Conservation (phyloP, 2,888 invertebrate species). For the Cynaeus angustus region DNA sequence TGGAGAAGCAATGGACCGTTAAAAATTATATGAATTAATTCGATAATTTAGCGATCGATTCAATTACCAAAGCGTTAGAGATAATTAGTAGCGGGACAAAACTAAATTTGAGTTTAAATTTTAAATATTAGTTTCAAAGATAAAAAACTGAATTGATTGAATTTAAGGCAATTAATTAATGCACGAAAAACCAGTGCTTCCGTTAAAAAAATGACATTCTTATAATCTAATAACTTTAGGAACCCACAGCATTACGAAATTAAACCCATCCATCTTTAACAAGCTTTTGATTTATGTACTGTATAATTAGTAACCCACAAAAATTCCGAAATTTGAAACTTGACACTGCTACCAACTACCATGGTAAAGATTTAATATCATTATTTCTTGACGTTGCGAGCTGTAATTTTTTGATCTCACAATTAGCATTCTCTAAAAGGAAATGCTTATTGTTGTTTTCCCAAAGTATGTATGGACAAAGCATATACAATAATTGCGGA, state of each 20-base stretch:
- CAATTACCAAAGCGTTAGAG: not conserved
- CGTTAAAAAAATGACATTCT: too few relatives aligned
- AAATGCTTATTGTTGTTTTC: constrained; percentile 14
- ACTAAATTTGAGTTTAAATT: too few relatives aligned
- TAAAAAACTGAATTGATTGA: too few relatives aligned
- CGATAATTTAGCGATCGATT: not conserved
- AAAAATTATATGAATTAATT: not conserved
- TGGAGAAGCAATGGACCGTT: constrained; percentile 1
- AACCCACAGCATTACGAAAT: not conserved
- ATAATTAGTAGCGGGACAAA: too few relatives aligned
- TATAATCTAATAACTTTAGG: too few relatives aligned
- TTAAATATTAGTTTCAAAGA: too few relatives aligned
- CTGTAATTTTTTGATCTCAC: constrained; percentile 12
- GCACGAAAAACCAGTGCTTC: too few relatives aligned
- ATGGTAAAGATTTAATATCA: not conserved
- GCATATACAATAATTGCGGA: constrained; percentile 21
- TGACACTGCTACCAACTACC: constrained; percentile 16
- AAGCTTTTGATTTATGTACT: constrained; percentile 26
- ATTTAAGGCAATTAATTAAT: too few relatives aligned
- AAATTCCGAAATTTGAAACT: constrained; percentile 36
- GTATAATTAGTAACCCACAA: constrained; percentile 29
- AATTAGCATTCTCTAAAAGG: constrained; percentile 14
- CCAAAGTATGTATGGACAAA: constrained; percentile 10
- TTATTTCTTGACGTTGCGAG: constrained; percentile 4
- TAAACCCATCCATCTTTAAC: constrained; percentile 11